Evolutionary conservation across 2,113 vertebrate genomes (phyloP), one percentile per base, ranked within the genome.

Genomic region (Acanthochromis polyacanthus): DNA sequence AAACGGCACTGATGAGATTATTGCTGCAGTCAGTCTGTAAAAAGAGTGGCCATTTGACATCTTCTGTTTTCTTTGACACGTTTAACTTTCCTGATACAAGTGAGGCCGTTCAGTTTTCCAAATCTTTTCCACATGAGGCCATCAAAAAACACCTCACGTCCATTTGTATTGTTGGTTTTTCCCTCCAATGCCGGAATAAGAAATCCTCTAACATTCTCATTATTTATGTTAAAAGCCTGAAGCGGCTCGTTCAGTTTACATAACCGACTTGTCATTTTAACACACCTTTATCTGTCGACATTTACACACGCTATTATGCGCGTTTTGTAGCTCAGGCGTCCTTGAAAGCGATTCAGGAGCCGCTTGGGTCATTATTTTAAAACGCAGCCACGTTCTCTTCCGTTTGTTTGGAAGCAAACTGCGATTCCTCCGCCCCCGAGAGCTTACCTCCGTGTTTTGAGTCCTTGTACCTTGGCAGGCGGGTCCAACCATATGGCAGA

Each of bases 401-500:
- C 68, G 23, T 71, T 62, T n/a, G 62, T 60, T 88, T 72, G 65
- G 88, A 89, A 61, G 71, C 77, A 50, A 73, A 50, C 69, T 38
- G 68, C 71, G 30, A 19, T 50, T 38, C 71, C 32, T n/a, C 28
- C 56, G 30, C 66, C 55, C 84, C 84, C 52, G 32, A 60, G 87
- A 78, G 71, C 71, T 87, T 84, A 92, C 91, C 87, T 89, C 79
- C 82, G 72, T 68, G 28, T 80, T 87, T 78, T 62, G 77, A 92
- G 92, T 92, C 92, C 92, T 89, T 91, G 91, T 93, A 93, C 91
- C 91, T 94, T 94, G 93, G 94, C 94, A 94, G 89, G 85, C 82
- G 72, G 75, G 80, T 84, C 64, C 81, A 67, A 87, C 81, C 94
- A 95, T 94, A 95, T 95, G 94, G 94, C 84, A 75, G 60, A 84